Evolutionary conservation across 2,797 vertebrate species (phyloP), one percentile per base, ranked within the genome.

Genomic region (Gambelia wislizenii): DNA sequence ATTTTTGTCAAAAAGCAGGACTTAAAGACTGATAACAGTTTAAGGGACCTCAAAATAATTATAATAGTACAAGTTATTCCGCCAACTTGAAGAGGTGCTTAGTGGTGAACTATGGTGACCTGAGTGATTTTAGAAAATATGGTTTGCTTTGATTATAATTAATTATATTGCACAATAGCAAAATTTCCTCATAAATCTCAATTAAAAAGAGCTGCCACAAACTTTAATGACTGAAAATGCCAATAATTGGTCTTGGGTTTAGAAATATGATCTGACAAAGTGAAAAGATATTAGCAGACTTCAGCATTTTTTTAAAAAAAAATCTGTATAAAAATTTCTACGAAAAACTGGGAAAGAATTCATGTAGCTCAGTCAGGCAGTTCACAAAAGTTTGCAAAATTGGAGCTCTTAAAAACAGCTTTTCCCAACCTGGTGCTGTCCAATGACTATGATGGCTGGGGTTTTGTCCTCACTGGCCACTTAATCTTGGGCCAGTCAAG

Each of bases 171-270:
- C n/a, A 47, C 9, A 80, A 80, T 27, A 33, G 39, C 44, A 30
- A 80, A 74, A 49, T n/a, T 70, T 85, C 30, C 42, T 74, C 33
- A 89, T 81, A 74, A 12, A 81, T 85, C 44, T 85, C 67, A 61
- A 42, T 89, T 81, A 49, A 64, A 74, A 74, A 81, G 44, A 42
- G 77, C 69, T 74, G 69, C 54, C 27, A 33, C 25, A 84, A 59
- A 75, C 27, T 70, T 61, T 52, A 69, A 16, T 83, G 70, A 25
- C n/a, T 76, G 18, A 20, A 88, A 89, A 79, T 89, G 64, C 67
- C 88, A 61, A 85, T 78, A 79, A 79, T 36, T 72, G 61, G 4
- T 30, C 42, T 77, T 76, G 6, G 27, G 30, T 70, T 78, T 70
- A 47, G 52, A 85, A 89, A 59, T 80, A 20, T 20, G 27, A 70